These are phyloP conservation scores for Brevimyrus niger DNA, from an alignment of 2,113 vertebrate species.

Conservation along the genomic window DNA sequence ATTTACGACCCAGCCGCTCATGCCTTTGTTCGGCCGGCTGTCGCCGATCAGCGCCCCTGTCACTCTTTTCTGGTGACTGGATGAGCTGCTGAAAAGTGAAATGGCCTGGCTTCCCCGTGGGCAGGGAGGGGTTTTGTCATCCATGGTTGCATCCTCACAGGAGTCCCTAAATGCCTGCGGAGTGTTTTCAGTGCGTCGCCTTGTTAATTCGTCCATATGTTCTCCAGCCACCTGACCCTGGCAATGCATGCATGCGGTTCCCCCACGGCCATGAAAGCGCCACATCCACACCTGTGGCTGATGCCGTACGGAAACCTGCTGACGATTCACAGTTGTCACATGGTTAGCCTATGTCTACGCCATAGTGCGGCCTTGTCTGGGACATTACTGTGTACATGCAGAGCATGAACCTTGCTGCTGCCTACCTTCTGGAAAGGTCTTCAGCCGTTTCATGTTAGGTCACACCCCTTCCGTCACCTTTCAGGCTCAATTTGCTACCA, in stretches of 20 bases:
- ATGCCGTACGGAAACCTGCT: background rate
- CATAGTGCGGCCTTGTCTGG: background rate
- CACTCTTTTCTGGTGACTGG: background rate
- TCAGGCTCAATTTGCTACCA: background rate
- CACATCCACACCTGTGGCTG: background rate
- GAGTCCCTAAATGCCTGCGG: background rate
- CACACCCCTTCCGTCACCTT: background rate
- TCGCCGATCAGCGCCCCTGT: background rate
- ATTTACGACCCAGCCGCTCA: background rate
- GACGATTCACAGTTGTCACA: background rate
- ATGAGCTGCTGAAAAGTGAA: background rate
- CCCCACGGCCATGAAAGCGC: background rate
- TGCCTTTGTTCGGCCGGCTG: background rate
- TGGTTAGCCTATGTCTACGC: background rate
- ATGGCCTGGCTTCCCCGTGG: background rate
- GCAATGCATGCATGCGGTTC: background rate
- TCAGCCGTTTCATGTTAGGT: background rate
- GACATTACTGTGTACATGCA: background rate
- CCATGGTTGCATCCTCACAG: background rate
- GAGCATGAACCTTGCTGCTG: background rate
- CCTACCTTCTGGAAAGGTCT: background rate
- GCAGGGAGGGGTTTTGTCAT: background rate
- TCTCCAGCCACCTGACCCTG: background rate
- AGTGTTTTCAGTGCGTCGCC: background rate
- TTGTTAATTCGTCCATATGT: background rate